Base-by-base conservation (phyloP, 2,797 vertebrate genomes). In the Toxotes lorentzi region DNA sequence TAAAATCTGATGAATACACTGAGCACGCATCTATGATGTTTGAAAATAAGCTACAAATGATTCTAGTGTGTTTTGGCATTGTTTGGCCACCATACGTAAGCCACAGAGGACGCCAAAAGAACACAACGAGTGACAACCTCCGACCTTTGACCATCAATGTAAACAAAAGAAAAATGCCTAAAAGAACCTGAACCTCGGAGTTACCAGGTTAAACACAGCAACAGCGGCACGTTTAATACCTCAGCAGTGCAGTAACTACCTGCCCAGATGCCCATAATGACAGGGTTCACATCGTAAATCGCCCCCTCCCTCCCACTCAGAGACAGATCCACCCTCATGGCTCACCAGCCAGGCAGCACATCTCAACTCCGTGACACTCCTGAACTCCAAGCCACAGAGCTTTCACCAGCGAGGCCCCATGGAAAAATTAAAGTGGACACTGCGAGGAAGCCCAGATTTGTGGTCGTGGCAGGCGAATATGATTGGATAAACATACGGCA, bases 231-330 rank as follows among this genome's bases (percentile, higher is more conserved):
- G 81, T 84, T 79, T 70, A 71, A 83, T 67, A 68, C 71, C 68
- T 78, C 68, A 64, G 27, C 69, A 76, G 77, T 1, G 41, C 75
- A 47, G 48, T 81, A 86, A 90, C 66, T 84, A 78, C 86, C 78
- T 61, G 66, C 74, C 75, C 93, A 90, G 85, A 89, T 90, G 84
- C 70, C 81, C 78, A 23, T 92, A 92, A 94, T 93, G 70, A 90
- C 88, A 92, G 90, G 90, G 57, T 89, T 89, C 73, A 72, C 73
- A 70, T 86, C 62, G 47, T 67, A 73, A 87, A 78, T 74, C 27
- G 4, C 70, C 73, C 58, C 71, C 61, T 61, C 59, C 64, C 69
- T 60, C 70, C 56, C 65, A 61, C 60, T 66, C 67, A 67, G n/a
- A 65, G 74, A 50, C 30, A 63, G 84, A 73, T 88, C 88, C 85